Conservation (phyloP, 1,140 invertebrate species). For the Lepidostoma basale region DNA sequence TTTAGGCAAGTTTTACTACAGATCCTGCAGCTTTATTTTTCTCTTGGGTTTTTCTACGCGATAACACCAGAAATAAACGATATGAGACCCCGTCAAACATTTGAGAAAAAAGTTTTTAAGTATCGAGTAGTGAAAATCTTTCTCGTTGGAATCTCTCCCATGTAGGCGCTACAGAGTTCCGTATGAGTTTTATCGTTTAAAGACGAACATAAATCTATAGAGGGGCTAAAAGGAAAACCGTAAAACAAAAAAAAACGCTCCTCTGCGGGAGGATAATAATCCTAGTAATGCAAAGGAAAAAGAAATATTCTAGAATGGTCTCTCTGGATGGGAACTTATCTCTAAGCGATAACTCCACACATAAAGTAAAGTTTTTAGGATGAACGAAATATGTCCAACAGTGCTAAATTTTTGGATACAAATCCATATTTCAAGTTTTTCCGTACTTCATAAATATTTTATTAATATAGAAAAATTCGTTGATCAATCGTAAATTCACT, state of each 20-base stretch:
- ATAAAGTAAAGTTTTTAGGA: no score
- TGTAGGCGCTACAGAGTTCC: background rate
- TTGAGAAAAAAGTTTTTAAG: background rate
- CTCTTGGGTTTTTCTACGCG: no score
- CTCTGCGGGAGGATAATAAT: background rate
- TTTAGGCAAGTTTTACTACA: no score
- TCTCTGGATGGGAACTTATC: background rate
- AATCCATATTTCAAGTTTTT: background rate
- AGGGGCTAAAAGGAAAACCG: background rate
- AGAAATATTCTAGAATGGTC: background rate
- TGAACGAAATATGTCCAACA: no score
- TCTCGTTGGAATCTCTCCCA: background rate
- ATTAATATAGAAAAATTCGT: background rate
- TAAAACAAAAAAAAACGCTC: background rate
- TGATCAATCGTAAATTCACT: background rate
- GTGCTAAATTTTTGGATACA: background rate
- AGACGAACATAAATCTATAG: background rate
- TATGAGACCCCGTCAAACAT: background rate
- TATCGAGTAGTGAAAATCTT: background rate
- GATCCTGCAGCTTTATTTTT: no score
- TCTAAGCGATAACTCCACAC: background rate
- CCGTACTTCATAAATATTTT: background rate
- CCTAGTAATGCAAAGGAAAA: background rate
- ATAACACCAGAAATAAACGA: background rate
- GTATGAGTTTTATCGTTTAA: background rate